A percentile compares a stretch with the other conserved stretches of the same genome.
Evolutionary conservation across 30 jellyfish, hydroid and myxozoan genomes (phyloP).

Genomic region (Hydractinia symbiolongicarpus): DNA sequence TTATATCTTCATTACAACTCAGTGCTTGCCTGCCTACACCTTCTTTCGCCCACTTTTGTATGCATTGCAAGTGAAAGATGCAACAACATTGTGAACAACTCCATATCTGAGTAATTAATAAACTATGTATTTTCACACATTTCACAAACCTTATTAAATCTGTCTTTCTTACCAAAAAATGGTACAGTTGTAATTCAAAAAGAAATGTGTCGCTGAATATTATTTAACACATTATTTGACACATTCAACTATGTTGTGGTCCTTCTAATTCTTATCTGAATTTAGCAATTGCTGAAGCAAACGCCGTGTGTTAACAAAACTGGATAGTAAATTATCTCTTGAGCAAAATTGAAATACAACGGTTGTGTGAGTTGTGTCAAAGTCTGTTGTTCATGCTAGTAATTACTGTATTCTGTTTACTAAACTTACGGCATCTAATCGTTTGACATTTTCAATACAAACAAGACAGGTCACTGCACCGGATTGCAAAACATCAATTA

Average conservation of each 20-base stretch:
- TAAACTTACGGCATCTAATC: constrained; percentile 67
- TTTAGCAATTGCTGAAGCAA: too few species aligned
- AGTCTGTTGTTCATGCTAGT: too few species aligned
- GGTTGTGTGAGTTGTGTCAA: too few species aligned
- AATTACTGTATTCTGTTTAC: too few species aligned
- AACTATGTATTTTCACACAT: not conserved
- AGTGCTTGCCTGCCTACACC: constrained; percentile 50
- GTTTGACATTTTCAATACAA: constrained; percentile 75
- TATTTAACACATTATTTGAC: too few species aligned
- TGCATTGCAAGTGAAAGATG: constrained; percentile 78
- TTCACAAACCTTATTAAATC: constrained; percentile 4
- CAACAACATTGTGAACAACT: constrained; percentile 72
- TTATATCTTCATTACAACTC: constrained; percentile 29
- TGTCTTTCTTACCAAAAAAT: not conserved
- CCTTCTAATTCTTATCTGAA: too few species aligned
- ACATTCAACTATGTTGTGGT: too few species aligned
- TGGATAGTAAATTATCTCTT: too few species aligned
- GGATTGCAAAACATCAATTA: constrained; percentile 55
- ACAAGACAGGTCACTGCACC: constrained; percentile 61
- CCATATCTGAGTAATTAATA: constrained; percentile 55
- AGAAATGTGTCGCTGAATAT: too few species aligned
- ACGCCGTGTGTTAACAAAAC: too few species aligned
- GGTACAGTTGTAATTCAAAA: not conserved
- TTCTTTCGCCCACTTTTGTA: constrained; percentile 90
- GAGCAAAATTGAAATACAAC: too few species aligned